A percentile compares a stretch with the other conserved stretches of the same genome.
These are phyloP conservation scores for Thermophis baileyi DNA, from an alignment of 2,113 vertebrate genomes.

Conservation along the genomic window DNA sequence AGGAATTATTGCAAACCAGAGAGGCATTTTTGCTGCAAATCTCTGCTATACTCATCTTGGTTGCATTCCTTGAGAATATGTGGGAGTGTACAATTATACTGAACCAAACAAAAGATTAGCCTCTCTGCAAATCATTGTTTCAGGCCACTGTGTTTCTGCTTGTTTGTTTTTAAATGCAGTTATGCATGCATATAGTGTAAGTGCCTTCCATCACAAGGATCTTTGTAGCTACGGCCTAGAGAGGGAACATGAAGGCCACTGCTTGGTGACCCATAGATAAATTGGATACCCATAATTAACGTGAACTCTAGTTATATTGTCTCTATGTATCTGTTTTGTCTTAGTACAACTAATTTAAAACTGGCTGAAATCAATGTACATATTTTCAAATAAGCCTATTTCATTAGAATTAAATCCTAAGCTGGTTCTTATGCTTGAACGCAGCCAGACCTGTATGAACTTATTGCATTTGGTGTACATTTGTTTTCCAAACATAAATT, in stretches of 20 bases:
- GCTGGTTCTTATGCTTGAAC: background rate
- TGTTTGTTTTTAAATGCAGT: background rate
- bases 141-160: background rate
- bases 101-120: background rate
- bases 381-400: background rate
- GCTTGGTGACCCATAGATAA: background rate
- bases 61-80: background rate
- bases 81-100: background rate
- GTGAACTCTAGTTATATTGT: background rate
- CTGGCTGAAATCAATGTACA: background rate
- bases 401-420: background rate
- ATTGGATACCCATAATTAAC: background rate
- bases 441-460: background rate
- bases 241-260: background rate
- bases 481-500: background rate
- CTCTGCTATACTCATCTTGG: background rate
- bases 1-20: background rate
- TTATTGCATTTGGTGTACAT: background rate
- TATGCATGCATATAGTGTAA: background rate
- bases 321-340: background rate
- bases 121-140: background rate
- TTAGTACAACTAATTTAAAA: background rate
- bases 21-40: background rate
- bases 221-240: background rate
- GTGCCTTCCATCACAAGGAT: background rate